Evolutionary conservation across 2,888 invertebrate species (phyloP).

Genomic region (Archaeoteleia sp.): DNA sequence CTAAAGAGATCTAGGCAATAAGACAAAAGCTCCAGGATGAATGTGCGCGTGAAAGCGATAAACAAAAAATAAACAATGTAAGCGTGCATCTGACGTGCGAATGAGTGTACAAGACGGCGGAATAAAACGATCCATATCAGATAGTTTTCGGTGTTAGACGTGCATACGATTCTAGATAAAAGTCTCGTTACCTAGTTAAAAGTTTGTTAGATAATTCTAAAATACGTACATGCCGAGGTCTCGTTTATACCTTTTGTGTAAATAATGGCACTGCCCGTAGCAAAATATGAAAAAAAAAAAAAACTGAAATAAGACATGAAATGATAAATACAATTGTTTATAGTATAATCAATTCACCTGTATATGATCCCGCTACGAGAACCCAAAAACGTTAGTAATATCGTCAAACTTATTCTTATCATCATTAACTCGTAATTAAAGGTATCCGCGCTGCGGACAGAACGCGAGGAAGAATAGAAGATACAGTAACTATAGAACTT

Average conservation of each 20-base stretch:
- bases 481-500: too few species aligned
- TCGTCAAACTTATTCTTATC: conserved; percentile 35
- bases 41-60: conserved; percentile 52
- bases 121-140: conserved; percentile 74
- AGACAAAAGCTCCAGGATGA: conserved; percentile 64
- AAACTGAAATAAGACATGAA: conserved; percentile 43
- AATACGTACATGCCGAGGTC: conserved; percentile 73
- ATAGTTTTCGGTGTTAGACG: conserved; percentile 75
- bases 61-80: conserved; percentile 31
- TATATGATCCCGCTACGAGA: conserved; percentile 46
- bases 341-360: conserved; percentile 50
- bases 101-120: conserved; percentile 25
- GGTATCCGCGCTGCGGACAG: conserved; percentile 41
- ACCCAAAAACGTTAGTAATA: conserved; percentile 36
- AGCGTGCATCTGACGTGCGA: conserved; percentile 34
- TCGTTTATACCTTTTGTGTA: conserved; percentile 73
- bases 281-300: conserved; percentile 17
- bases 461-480: too few species aligned
- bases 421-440: conserved; percentile 38
- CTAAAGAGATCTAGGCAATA: conserved; percentile 74
- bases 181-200: conserved; percentile 75
- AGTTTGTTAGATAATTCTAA: conserved; percentile 71
- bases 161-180: conserved; percentile 71
- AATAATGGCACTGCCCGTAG: conserved; percentile 72
- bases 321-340: conserved; percentile 51